A percentile compares a stretch with the other conserved stretches of the same genome.
These are phyloP conservation scores for Blera fallax DNA, from an alignment of 2,888 invertebrate genomes.

Conservation along the genomic window DNA sequence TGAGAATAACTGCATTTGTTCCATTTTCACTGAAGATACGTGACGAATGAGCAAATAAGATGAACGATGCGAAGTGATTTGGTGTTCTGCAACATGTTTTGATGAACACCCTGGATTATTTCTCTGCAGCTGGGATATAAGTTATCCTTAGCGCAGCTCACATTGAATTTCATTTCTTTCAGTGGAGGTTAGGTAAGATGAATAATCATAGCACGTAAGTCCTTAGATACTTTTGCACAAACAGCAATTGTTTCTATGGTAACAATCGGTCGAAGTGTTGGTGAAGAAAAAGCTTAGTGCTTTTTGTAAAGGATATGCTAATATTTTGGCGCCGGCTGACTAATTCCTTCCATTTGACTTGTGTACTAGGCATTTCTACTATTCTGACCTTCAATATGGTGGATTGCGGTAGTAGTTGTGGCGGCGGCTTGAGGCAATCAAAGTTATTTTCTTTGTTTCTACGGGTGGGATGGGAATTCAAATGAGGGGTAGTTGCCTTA, in stretches of 20 bases:
- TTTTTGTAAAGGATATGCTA: conserved; percentile 38
- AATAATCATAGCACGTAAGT: conserved; percentile 28
- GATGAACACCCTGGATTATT: conserved; percentile 31
- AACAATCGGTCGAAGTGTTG: conserved; percentile 7
- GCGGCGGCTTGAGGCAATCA: conserved; percentile 23
- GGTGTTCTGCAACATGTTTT: conserved; percentile 21
- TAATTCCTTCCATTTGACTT: conserved; percentile 48
- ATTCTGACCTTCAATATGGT: conserved; percentile 50
- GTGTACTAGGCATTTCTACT: conserved; percentile 36
- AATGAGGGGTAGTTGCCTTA: conserved; percentile 14
- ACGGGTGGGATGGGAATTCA: not conserved
- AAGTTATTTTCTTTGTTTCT: conserved; percentile 38
- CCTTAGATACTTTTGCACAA: conserved; percentile 11
- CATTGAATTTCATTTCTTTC: conserved; percentile 11
- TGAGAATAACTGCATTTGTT: conserved; percentile 47
- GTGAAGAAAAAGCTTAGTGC: conserved; percentile 23
- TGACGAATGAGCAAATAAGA: conserved; percentile 55
- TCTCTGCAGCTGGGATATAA: not conserved
- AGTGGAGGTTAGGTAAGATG: not conserved
- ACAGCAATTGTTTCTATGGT: conserved; percentile 15
- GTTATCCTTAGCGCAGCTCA: not conserved
- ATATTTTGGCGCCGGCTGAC: conserved; percentile 65
- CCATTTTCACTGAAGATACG: conserved; percentile 46
- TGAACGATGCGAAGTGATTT: conserved; percentile 33
- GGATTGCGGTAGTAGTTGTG: conserved; percentile 40